These are phyloP conservation scores for Nomia melanderi DNA, from an alignment of 1,140 invertebrate species.

Conservation along the genomic window DNA sequence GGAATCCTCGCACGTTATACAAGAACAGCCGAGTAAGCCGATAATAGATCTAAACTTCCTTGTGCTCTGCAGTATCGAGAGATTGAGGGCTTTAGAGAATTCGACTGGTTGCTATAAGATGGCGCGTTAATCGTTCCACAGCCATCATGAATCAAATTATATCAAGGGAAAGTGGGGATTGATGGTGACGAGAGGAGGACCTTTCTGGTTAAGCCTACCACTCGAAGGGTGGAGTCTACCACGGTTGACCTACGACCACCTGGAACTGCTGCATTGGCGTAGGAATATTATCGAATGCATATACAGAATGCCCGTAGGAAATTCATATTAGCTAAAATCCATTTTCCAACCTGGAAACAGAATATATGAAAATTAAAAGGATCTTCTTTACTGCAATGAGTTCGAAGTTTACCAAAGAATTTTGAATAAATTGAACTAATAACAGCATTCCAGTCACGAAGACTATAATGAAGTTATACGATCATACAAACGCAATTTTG, in stretches of 20 bases:
- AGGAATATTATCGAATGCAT: slow-evolving; percentile 4
- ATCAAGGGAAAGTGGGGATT: slow-evolving; percentile 56
- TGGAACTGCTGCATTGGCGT: slow-evolving; percentile 63
- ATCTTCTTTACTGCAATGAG: background rate
- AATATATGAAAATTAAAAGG: background rate
- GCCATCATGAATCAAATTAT: slow-evolving; percentile 74
- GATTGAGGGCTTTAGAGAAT: background rate
- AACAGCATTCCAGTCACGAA: background rate
- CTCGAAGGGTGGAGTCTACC: slow-evolving; percentile 68
- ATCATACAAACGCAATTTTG: background rate
- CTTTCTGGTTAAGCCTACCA: slow-evolving; percentile 64
- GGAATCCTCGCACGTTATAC: background rate
- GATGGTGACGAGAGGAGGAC: slow-evolving; percentile 64
- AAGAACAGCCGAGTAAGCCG: background rate
- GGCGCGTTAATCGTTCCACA: slow-evolving; percentile 54
- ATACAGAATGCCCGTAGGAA: background rate
- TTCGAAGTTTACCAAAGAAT: background rate
- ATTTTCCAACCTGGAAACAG: background rate
- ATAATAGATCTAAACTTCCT: slow-evolving; percentile 8
- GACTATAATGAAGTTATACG: background rate
- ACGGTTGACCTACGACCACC: slow-evolving; percentile 53
- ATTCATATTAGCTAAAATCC: background rate
- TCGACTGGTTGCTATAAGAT: slow-evolving; percentile 41
- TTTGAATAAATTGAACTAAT: background rate
- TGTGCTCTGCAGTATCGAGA: slow-evolving; percentile 29